Base-by-base conservation (phyloP, 2,888 invertebrate genomes). In the Spilosoma lubricipeda region DNA sequence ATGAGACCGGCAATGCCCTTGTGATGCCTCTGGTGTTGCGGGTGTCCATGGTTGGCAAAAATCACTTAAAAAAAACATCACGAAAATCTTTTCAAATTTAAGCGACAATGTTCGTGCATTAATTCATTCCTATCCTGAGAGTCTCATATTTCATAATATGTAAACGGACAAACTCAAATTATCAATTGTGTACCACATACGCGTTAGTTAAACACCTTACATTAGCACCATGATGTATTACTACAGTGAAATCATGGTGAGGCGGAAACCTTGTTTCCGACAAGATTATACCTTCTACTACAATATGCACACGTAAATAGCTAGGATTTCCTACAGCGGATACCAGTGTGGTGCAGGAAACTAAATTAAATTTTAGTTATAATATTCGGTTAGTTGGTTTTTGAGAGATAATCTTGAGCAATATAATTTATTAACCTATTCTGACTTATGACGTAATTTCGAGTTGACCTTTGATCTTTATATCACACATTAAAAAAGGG, bases 191-290 rank as follows among this genome's bases (percentile, higher is more conserved):
- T 33, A 33, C 36, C 52, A 20, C 11, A 20, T 13, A 72, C 67
- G 39, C 4, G 20, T 36, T 64, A 52, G 48, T 20, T 52, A 64
- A 65, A 48, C 42, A 67, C 36, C 63, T 59, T 36, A 73, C 36
- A 45, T 39, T 67, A 64, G 20, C 30, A 42, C 33, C 56, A n/a
- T 67, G 67, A 73, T 69, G 36, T 66, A 65, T 70, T 30, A n/a
- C 70, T 3, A 8, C 30, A 15, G 56, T 70, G 65, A 66, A 73
- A 70, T 74, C 68, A 70, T 15, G 45, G 66, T 4, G 45, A 18
- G 67, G 5, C 67, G 74, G 67, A 67, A 74, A 63, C 63, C 30
- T 52, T 52, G 64, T 56, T 68, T 39, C 74, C 68, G 70, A 27
- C 42, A 68, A 68, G 65, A 67, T 69, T 73, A 73, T 33, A 30